Conservation (phyloP, 1,140 invertebrate species). For the Lepidurus apus region DNA sequence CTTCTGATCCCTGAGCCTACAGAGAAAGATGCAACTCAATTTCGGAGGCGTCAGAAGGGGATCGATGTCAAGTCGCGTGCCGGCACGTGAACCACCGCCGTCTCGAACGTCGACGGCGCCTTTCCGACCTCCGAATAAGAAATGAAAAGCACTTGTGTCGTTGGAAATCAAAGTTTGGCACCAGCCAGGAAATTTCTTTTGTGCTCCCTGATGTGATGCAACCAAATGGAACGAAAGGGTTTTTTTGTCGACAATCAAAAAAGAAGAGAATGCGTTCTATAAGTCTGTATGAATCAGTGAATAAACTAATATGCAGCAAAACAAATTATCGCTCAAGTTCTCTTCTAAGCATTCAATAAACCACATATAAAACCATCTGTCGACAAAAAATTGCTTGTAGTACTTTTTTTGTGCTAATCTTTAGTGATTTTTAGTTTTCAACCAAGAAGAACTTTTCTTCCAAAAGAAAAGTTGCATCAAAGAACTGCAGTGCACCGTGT, state of each 20-base stretch:
- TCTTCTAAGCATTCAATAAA: not conserved
- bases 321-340: not conserved
- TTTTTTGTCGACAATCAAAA: not conserved
- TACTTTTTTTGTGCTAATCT: not conserved
- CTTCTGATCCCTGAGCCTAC: not conserved
- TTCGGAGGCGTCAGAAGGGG: slow-evolving; percentile 17
- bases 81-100: not conserved
- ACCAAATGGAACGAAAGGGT: not conserved
- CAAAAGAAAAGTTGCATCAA: not conserved
- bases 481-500: not conserved
- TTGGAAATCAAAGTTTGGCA: slow-evolving; percentile 22
- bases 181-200: not conserved
- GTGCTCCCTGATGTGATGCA: not conserved
- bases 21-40: slow-evolving; percentile 1
- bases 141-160: slow-evolving; percentile 12
- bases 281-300: slow-evolving; percentile 1
- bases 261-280: not conserved
- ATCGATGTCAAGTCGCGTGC: slow-evolving; percentile 17
- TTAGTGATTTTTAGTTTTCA: not conserved
- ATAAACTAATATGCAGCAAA: not conserved
- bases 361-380: not conserved
- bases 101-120: slow-evolving; percentile 12
- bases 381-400: not conserved
- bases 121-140: not conserved
- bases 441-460: not conserved